Conservation (phyloP, 2,888 invertebrate genomes). For the Drosophila ustulata region DNA sequence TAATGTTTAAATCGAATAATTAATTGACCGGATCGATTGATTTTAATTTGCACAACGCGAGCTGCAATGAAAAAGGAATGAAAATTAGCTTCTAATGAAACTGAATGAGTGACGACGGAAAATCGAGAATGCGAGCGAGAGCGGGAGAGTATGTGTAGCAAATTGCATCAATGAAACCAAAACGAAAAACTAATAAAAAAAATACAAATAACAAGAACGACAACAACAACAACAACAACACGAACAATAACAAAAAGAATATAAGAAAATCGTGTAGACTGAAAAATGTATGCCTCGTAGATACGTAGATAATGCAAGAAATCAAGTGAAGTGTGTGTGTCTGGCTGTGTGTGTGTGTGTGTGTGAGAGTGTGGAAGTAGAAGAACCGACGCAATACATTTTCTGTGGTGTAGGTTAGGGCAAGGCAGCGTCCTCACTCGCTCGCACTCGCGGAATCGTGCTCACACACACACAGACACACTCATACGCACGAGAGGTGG, state of each 20-base stretch:
- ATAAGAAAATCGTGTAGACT: constrained; percentile 25
- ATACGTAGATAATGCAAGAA: constrained; percentile 34
- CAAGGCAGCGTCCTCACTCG: constrained; percentile 46
- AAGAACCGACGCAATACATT: constrained; percentile 73
- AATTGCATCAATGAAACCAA: constrained; percentile 64
- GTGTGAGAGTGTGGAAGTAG: constrained; percentile 30
- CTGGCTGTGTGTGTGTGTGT: constrained; percentile 1
- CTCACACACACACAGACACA: constrained; percentile 13
- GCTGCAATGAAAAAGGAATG: constrained; percentile 37
- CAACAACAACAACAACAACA: constrained; percentile 32
- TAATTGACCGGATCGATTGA: constrained; percentile 49
- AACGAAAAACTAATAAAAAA: constrained; percentile 44
- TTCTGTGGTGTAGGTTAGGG: constrained; percentile 78
- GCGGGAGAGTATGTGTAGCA: neutral
- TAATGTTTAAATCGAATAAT: constrained; percentile 25
- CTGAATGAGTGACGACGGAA: neutral
- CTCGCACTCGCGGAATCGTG: constrained; percentile 26
- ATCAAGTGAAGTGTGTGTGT: constrained; percentile 37
- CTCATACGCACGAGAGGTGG: neutral
- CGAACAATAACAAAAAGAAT: neutral
- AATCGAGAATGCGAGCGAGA: neutral
- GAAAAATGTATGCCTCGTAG: constrained; percentile 53
- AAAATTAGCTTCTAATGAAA: constrained; percentile 22
- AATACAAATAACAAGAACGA: constrained; percentile 39
- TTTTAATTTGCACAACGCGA: constrained; percentile 22